Base-by-base conservation (phyloP, 2,797 vertebrate genomes). In the Liparis tanakae region DNA sequence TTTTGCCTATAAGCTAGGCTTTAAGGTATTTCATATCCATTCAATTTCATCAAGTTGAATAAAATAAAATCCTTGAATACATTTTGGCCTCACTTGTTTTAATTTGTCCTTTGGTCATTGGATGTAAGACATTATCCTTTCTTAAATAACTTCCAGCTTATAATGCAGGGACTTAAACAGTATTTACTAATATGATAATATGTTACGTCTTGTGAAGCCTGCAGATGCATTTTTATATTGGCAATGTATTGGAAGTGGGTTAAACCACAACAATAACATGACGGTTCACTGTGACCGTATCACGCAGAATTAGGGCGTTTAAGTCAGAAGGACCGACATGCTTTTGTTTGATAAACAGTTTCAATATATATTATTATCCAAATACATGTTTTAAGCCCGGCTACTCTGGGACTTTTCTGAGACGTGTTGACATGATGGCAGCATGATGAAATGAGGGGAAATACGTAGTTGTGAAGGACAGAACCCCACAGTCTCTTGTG, bases 401-500 rank as follows among this genome's bases (percentile, higher is more conserved):
- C 77, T 25, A 22, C 61, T 70, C 30, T 41, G 33, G 69, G 70
- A 53, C 65, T 74, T 70, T 55, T 78, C 43, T 69, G 79, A 53
- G 48, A 74, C 39, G 57, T 71, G 69, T 74, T 73, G 78, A 79
- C 67, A 79, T 10, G 51, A 92, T 91, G 85, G 83, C 70, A 90
- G 80, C 58, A 81, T 87, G 86, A 92, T 92, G 91, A 89, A 82
- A 90, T 91, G 90, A 88, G 78, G 85, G 86, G 88, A 91, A 91
- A 89, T 83, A 78, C 62, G 78, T 86, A 85, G 83, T 90, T 83
- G 87, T 91, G 89, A 91, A 92, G 76, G 90, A 94, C 93, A 94
- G 93, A 94, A 95, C 93, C 93, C 94, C 93, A 94, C 93, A 93
- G 89, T 94, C 92, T 94, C 93, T 93, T 92, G 80, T 91, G 82